Base-by-base conservation (phyloP, 53 echinoderm and acorn worm genomes). In the Apostichopus leukothele region DNA sequence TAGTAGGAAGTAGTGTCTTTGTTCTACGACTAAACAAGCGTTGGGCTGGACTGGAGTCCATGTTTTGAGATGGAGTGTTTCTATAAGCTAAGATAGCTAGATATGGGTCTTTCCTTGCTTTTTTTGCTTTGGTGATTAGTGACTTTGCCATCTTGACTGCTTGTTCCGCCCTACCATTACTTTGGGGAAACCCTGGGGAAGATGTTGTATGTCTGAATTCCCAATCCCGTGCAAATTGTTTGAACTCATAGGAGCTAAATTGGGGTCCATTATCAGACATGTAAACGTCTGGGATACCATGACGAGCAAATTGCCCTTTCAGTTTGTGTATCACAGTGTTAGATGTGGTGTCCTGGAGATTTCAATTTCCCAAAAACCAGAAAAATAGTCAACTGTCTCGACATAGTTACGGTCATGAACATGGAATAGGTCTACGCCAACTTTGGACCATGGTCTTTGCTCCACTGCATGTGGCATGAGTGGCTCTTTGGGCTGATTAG, bases 111-210 rank as follows among this genome's bases (percentile, higher is more conserved):
- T 11, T 16, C 51, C 76, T 73, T 25, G 89, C 75, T 55, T 83
- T 79, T 76, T 94, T 92, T 14, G 86, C 88, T 74, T 92, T 94
- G 7, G n/a, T 90, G 39, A 94, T 0, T 25, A 92, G 26, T 12
- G 74, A 59, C 79, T 94, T 94, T 9, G 92, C 89, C 5, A 86
- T 76, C 57, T 91, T 93, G 19, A 93, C 93, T 1, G 84, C 78
- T 54, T 67, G 79, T 39, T 93, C 92, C 18, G 90, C 94, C 52
- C 85, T 92, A 4, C 94, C 90, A 90, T 92, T 92, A 18, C 89
- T 73, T 88, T 88, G 88, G 60, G 83, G 88, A 16, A 75, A 79
- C 7, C 91, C 91, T 4, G 88, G 91, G 50, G 88, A 88, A 9
- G 74, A 88, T n/a, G 74, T 88, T 3, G 79, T 52, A 26, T 91